phyloP scores from a whole-genome alignment of 2,888 invertebrate genomes.

The Dysmachus trigonus region DNA sequence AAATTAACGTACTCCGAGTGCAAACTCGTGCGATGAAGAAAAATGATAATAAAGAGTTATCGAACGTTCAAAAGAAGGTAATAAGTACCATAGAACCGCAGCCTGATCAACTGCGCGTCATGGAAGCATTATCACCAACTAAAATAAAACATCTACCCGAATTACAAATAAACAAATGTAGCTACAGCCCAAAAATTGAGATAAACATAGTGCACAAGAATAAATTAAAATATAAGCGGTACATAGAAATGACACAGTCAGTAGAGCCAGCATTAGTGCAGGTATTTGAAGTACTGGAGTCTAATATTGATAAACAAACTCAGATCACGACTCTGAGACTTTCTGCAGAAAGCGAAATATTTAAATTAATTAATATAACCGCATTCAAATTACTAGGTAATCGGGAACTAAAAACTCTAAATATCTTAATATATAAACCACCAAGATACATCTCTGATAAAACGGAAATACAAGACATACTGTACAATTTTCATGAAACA shows the following conservation, averaged over 20 bases:
- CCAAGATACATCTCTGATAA: not conserved
- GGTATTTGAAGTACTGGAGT: not conserved
- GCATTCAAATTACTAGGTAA: not conserved
- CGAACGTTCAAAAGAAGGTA: not conserved
- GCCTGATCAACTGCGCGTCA: not conserved
- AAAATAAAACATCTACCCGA: not conserved
- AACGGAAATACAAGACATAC: not conserved
- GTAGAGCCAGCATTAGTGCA: conserved; percentile 11
- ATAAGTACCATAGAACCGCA: not conserved
- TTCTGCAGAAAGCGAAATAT: not conserved
- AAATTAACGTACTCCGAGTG: too few species aligned
- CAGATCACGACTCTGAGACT: not conserved
- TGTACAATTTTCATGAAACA: not conserved
- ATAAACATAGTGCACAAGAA: not conserved
- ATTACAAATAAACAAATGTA: not conserved
- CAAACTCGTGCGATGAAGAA: too few species aligned
- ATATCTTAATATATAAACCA: not conserved
- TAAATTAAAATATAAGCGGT: not conserved
- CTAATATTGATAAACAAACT: not conserved
- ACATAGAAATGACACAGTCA: not conserved
- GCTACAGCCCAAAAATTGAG: not conserved
- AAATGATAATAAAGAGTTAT: too few species aligned
- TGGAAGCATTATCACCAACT: not conserved
- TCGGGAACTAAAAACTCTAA: not conserved
- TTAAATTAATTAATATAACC: not conserved